Evolutionary conservation across 2,113 vertebrate species (phyloP).

Genomic region (Paramisgurnus dabryanus): DNA sequence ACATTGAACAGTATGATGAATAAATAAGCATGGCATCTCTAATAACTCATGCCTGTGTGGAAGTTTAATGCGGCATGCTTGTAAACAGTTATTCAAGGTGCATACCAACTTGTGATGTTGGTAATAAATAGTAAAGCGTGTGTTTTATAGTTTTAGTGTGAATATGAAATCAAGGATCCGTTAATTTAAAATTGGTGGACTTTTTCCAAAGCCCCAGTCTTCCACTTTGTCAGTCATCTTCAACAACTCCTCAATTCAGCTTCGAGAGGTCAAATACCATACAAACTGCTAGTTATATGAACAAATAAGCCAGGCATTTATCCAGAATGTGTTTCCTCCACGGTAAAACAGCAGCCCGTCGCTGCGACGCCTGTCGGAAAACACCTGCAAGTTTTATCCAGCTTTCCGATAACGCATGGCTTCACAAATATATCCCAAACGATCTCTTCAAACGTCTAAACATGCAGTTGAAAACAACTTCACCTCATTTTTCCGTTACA

Average conservation of each 20-base stretch:
- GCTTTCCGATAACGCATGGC: constrained; percentile 64
- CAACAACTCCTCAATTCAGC: neutral
- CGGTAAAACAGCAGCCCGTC: constrained; percentile 53
- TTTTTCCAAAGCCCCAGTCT: neutral
- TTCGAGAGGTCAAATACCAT: neutral
- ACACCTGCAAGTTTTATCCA: constrained; percentile 64
- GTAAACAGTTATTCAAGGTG: constrained; percentile 25
- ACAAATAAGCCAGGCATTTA: constrained; percentile 26
- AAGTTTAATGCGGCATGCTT: neutral
- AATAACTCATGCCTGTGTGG: neutral
- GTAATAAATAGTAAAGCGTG: too few species aligned
- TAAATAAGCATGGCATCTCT: constrained; percentile 1
- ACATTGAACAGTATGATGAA: neutral
- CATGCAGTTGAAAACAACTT: constrained; percentile 30
- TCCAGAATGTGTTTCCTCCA: constrained; percentile 27
- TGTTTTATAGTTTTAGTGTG: neutral
- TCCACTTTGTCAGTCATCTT: neutral
- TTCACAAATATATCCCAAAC: constrained; percentile 49
- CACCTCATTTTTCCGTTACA: constrained; percentile 25
- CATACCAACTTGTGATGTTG: neutral
- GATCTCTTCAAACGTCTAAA: constrained; percentile 21
- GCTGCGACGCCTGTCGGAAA: constrained; percentile 69
- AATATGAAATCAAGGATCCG: neutral
- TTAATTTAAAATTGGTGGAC: neutral
- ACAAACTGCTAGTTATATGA: neutral